Evolutionary conservation across 2,797 vertebrate genomes (phyloP).

Genomic region (Catamblyrhynchus diadema): DNA sequence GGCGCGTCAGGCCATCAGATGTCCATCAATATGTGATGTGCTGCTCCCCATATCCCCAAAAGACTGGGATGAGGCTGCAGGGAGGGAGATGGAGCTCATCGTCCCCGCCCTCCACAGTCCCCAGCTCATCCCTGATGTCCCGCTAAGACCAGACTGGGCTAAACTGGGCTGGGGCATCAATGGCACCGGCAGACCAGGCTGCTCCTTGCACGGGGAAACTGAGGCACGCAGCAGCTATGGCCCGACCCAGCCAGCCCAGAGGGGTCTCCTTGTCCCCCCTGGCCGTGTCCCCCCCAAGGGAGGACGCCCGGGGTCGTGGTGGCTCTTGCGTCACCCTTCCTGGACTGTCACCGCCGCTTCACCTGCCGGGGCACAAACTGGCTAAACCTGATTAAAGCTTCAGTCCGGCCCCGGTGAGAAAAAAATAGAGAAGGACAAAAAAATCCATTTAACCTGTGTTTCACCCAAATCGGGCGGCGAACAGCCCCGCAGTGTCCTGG

Average conservation of each 20-base stretch:
- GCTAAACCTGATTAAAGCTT: conserved; percentile 9
- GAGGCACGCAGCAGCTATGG: not conserved
- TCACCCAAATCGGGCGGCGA: not conserved
- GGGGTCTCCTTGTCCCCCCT: not conserved
- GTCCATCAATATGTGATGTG: accelerated
- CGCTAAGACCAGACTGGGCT: not conserved
- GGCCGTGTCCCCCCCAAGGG: accelerated
- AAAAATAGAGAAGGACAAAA: not conserved
- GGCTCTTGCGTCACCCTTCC: not conserved
- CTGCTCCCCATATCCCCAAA: not conserved
- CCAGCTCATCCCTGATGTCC: not conserved
- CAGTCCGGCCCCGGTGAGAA: not conserved
- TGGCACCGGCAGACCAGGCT: not conserved
- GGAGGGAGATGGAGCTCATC: accelerated
- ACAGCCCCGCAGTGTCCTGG: accelerated
- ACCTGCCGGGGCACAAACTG: not conserved
- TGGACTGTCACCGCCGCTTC: not conserved
- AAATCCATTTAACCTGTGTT: not conserved
- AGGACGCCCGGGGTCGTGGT: not conserved
- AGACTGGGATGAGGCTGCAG: not conserved
- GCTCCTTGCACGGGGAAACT: not conserved
- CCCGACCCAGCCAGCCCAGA: accelerated
- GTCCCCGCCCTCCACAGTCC: accelerated
- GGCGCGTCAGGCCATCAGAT: accelerated
- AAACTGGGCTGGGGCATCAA: not conserved